A percentile compares a stretch with the other conserved stretches of the same genome.
Conservation (phyloP, 1,140 invertebrate genomes). For the Tetranychus cinnabarinus region DNA sequence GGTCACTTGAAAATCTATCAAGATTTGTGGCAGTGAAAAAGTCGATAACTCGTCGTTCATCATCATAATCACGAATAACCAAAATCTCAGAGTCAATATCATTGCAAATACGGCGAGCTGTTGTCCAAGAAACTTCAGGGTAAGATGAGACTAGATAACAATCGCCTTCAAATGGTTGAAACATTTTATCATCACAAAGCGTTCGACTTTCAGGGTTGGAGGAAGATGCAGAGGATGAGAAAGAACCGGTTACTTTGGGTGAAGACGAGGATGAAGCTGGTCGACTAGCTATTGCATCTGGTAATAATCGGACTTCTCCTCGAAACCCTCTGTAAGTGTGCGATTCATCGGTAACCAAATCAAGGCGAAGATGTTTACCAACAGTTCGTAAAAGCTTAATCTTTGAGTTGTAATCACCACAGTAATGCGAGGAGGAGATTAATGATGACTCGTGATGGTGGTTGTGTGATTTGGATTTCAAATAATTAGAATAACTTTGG, state of each 20-base stretch:
- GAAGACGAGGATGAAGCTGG: background rate
- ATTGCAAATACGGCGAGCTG: conserved; percentile 41
- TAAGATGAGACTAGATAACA: conserved; percentile 46
- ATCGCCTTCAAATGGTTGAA: conserved; percentile 6
- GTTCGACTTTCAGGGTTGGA: background rate
- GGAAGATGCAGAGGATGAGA: conserved; percentile 4
- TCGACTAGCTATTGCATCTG: background rate
- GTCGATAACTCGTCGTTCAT: background rate
- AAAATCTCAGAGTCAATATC: conserved; percentile 26
- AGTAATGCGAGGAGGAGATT: conserved; percentile 15
- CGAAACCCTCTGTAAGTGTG: conserved; percentile 42
- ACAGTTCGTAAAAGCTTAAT: conserved; percentile 36
- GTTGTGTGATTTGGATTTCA: too few relatives aligned
- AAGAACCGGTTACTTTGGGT: background rate
- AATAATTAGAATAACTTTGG: too few relatives aligned
- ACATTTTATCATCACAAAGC: conserved; percentile 11
- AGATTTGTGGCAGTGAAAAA: background rate
- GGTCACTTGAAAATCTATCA: background rate
- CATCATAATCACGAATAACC: conserved; percentile 4
- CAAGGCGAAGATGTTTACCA: conserved; percentile 25
- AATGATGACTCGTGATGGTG: too few relatives aligned
- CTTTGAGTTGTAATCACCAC: conserved; percentile 44
- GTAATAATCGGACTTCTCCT: conserved; percentile 31
- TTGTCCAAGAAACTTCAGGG: conserved; percentile 42
- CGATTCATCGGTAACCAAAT: conserved; percentile 42